Evolutionary conservation across 2,888 invertebrate genomes (phyloP), one percentile per base, ranked within the genome.

Genomic region (Argyresthia albistria): DNA sequence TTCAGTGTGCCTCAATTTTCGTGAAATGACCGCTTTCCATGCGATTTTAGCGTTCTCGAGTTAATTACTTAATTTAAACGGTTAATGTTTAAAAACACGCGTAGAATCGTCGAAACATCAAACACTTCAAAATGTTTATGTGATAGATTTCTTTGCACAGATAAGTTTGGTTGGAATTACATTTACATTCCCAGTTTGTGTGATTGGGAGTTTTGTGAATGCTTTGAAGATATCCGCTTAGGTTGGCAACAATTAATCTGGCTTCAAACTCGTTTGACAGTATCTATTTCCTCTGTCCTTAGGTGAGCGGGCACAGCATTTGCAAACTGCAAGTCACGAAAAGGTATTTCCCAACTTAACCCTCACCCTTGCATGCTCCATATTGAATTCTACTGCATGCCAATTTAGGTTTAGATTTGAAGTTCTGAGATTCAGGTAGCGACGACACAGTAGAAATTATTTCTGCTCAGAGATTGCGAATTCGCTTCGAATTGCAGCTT

Each of bases 21-120:
- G 65, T 63, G 61, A 66, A 73, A 77, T 60, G 67, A 59, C 66
- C 58, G 55, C 61, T 56, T 63, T 65, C 69, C 77, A 77, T 76
- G 77, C 76, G 70, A 76, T 70, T 69, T 66, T 58, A 56, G 60
- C 64, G 67, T 73, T 69, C 70, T 65, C 58, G 59, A 59, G 66
- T 71, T 76, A 76, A 76, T 77, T 76, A 70, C 72, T 73, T 75
- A 72, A 76, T 76, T 71, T 67, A 73, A 73, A 70, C 62, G 64
- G 63, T 67, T 59, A 43, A 50, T 42, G 48, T 48, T 48, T 15
- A 36, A n/a, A 48, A 25, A 25, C 25, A 25, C 25, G 25, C 25
- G 2, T 25, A 6, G 25, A 25, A 25, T 25, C 25, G 25, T 25
- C 25, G 6, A 25, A 25, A 25, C 2, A 2, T 4, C 25, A 2